Evolutionary conservation across 2,797 vertebrate species (phyloP), one percentile per base, ranked within the genome.

Genomic region (Phrynocephalus guinanensis): DNA sequence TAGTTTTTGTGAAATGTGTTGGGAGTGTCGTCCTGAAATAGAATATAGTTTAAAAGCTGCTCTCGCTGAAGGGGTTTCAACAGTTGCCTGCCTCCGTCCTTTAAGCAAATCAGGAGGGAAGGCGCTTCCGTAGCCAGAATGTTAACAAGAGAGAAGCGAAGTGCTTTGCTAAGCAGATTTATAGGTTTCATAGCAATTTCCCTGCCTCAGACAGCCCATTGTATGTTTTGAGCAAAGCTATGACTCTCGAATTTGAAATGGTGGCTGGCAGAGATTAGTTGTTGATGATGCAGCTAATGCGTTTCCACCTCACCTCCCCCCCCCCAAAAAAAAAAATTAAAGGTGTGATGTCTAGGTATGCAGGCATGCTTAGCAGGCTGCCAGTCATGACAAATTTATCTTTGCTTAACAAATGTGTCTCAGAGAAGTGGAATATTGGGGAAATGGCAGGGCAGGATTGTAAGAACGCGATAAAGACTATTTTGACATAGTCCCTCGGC

Each of bases 21-120:
- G 87, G 38, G 22, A 38, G 44, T 38, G 38, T 8, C 9, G 18
- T 0, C 0, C 2, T 85, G 78, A 92, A 91, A 89, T 0, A 0
- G 71, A 83, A 83, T 91, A 92, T 60, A 87, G 93, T 68, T 85
- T 91, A 92, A 93, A 86, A 79, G 73, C 66, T 89, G 9, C 16
- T 86, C 86, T 33, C 89, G 92, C 91, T 92, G 91, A 94, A 91
- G 78, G 87, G 28, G 87, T 92, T 90, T 91, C 85, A 78, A 71
- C 86, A 82, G 79, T 85, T 93, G 83, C 28, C 50, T 91, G 83
- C 77, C 82, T 84, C 38, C 85, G 68, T 90, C 75, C 52, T 90
- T 94, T 94, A 93, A 92, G 88, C 72, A 93, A 95, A 93, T 88
- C 83, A 90, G 91, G 92, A 93, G 86, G 0, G 6, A 93, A 94